Evolutionary conservation across 1,140 invertebrate genomes (phyloP).

Genomic region (Phymastichus coffea): DNA sequence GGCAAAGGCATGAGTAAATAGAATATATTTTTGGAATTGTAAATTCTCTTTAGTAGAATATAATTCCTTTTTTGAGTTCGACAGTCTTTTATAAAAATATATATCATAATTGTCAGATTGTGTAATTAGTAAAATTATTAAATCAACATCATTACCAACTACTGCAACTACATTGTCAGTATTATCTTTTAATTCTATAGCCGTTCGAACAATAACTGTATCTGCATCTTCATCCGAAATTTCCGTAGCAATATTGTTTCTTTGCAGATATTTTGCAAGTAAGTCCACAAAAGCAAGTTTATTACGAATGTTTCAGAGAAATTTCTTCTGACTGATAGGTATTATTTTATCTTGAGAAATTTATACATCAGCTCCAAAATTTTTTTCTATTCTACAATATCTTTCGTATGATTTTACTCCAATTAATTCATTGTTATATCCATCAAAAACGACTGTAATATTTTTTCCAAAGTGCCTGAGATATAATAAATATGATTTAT

Average conservation of each 20-base stretch:
- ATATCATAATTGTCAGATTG: neutral
- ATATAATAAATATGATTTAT: constrained; percentile 8
- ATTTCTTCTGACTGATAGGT: constrained; percentile 11
- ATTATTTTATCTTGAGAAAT: constrained; percentile 7
- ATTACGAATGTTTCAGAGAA: constrained; percentile 16
- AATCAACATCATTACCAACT: constrained; percentile 32
- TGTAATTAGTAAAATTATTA: constrained; percentile 19
- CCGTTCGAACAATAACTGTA: constrained; percentile 13
- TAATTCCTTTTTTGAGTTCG: neutral
- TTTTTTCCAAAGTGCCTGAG: constrained; percentile 11
- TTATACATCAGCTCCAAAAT: constrained; percentile 9
- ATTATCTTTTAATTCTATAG: neutral
- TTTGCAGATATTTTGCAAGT: neutral
- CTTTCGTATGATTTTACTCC: no score
- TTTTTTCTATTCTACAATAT: constrained; percentile 11
- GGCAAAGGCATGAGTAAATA: constrained; percentile 27
- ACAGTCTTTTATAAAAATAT: constrained; percentile 16
- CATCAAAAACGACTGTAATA: no score
- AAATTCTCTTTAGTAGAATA: constrained; percentile 1
- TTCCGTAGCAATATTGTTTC: neutral
- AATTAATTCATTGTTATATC: no score
- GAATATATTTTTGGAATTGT: constrained; percentile 19
- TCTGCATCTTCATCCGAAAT: constrained; percentile 18
- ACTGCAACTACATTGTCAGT: neutral
- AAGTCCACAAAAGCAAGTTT: constrained; percentile 20